Base-by-base conservation (phyloP, 2,888 invertebrate genomes). In the Glyphotaelius pellucidus region DNA sequence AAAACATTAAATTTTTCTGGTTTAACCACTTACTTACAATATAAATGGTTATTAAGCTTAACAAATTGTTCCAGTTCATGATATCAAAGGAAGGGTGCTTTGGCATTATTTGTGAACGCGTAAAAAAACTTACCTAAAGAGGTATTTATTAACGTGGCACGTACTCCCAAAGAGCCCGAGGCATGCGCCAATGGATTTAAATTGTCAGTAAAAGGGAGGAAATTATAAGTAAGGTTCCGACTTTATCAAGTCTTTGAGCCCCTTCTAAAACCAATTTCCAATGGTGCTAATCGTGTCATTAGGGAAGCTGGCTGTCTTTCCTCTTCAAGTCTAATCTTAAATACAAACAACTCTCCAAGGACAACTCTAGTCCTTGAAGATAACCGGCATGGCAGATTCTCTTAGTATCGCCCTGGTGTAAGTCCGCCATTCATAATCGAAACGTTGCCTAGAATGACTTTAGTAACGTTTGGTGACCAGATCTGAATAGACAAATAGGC, bases 271-370 rank as follows among this genome's bases (percentile, higher is more conserved):
- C 83, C 12, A 83, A 83, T 35, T 83, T 83, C 83, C 19, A 32
- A 35, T 35, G 83, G 83, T 83, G 83, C 83, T 83, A 83, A 83
- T 83, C 35, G 25, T n/a, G 19, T 67, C 67, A 67, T 67, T 67
- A 67, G 67, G 67, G 67, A n/a, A 67, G 67, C n/a, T 67, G 67
- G 67, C 67, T 67, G 67, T 67, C 67, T 67, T 67, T 67, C 25
- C 25, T n/a, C n/a, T 67, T 67, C 7, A 25, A 67, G 9, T n/a
- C 25, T 67, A 67, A 67, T 67, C 67, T 67, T 67, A 25, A 9
- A 67, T n/a, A 25, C 67, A 67, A 67, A 67, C 25, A 67, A 67
- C 67, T 67, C 67, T 67, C 67, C 67, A n/a, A n/a, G 25, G 67
- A 67, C n/a, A 25, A 25, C 67, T 67, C 25, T 25, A 67, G 67